Percentiles rank a stretch among this genome's conserved stretches.
Evolutionary conservation across 2,113 vertebrate species (phyloP).

Genomic region (Lagopus leucura): DNA sequence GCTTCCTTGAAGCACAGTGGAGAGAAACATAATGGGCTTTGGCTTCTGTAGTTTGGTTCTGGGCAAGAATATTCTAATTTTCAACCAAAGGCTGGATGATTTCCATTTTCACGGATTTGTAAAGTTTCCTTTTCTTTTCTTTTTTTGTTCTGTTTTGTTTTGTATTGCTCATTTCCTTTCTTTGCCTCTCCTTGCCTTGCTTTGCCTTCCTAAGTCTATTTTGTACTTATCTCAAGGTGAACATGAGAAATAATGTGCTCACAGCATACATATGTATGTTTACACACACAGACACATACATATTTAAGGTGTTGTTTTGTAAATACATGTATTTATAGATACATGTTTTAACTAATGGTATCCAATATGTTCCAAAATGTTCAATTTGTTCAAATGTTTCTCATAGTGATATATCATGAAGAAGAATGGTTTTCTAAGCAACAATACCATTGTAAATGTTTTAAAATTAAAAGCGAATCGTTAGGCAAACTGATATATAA

Average conservation of each 20-base stretch:
- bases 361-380: neutral
- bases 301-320: neutral
- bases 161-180: too few species aligned
- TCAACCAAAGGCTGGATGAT: neutral
- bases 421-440: neutral
- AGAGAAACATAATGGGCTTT: neutral
- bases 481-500: neutral
- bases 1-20: neutral
- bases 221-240: neutral
- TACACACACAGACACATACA: neutral
- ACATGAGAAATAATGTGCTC: neutral
- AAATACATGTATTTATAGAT: neutral
- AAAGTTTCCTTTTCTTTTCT: neutral
- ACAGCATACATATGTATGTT: neutral
- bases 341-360: neutral
- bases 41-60: neutral
- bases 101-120: neutral
- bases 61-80: neutral
- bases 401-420: neutral
- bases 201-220: neutral
- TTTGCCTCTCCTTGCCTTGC: too few species aligned
- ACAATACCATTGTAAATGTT: neutral
- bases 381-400: neutral
- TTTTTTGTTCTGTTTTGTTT: too few species aligned
- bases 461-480: constrained; percentile 33